These are phyloP conservation scores for Sceloporus undulatus DNA, from an alignment of 2,113 vertebrate species.

Conservation along the genomic window DNA sequence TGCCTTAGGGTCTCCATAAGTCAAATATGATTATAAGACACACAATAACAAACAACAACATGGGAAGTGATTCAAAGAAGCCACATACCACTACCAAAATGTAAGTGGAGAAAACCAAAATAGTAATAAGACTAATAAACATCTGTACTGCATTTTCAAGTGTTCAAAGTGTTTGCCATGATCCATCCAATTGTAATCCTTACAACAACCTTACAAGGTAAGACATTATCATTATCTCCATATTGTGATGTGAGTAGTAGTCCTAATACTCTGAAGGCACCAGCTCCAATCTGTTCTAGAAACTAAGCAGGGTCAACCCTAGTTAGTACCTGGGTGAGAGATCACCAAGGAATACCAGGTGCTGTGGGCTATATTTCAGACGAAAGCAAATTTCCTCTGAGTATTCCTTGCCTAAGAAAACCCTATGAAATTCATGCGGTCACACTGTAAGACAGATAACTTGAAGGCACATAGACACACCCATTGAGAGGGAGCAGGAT, in stretches of 20 bases:
- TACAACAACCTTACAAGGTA: not conserved
- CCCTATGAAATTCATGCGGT: too few species aligned
- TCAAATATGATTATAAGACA: too few species aligned
- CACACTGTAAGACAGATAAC: too few species aligned
- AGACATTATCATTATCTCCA: not conserved
- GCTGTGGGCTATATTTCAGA: too few species aligned
- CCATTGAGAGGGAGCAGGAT: not conserved
- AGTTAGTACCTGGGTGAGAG: too few species aligned
- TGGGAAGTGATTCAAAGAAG: not conserved
- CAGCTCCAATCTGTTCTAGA: not conserved
- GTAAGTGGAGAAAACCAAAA: not conserved
- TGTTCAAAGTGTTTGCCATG: not conserved
- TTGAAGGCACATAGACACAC: too few species aligned
- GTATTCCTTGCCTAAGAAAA: too few species aligned
- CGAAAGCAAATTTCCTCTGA: too few species aligned
- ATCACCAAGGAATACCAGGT: too few species aligned
- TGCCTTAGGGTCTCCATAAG: not conserved
- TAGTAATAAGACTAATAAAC: not conserved
- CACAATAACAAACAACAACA: not conserved
- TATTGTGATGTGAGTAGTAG: not conserved
- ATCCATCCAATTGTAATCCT: not conserved
- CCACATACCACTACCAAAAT: not conserved
- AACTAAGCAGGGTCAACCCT: too few species aligned
- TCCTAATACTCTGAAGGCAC: not conserved
- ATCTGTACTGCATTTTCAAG: not conserved